Evolutionary conservation across 2,113 vertebrate genomes (phyloP).

Genomic region (Ramphastos sulfuratus): DNA sequence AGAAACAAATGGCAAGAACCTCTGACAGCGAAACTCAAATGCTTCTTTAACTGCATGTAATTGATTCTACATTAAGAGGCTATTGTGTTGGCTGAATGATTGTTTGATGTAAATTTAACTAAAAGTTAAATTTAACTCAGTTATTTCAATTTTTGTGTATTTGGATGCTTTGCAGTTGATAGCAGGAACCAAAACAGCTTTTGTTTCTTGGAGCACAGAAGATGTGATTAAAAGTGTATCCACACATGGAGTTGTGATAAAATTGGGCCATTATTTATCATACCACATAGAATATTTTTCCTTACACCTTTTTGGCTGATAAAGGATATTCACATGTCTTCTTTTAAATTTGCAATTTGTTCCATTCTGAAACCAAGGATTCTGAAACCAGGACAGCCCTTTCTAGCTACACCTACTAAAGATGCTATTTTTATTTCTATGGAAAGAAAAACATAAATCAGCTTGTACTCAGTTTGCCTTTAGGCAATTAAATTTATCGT

Average conservation of each 20-base stretch:
- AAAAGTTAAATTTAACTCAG: neutral
- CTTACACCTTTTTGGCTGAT: neutral
- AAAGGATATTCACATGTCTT: neutral
- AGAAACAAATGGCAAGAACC: neutral
- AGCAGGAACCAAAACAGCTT: neutral
- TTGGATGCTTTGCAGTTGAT: constrained; percentile 4
- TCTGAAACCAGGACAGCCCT: neutral
- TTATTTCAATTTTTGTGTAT: neutral
- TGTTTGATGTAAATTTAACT: neutral
- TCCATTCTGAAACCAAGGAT: neutral
- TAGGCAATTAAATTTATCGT: constrained; percentile 65
- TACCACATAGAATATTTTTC: neutral
- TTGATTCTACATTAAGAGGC: neutral
- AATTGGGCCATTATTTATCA: neutral
- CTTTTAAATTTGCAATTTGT: neutral
- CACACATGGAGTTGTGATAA: neutral
- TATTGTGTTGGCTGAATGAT: neutral
- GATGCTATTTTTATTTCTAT: neutral
- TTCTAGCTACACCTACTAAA: neutral
- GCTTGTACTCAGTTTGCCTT: neutral
- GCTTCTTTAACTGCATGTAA: neutral
- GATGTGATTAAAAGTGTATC: neutral
- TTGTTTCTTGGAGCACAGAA: neutral
- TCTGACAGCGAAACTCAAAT: neutral
- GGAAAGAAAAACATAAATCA: neutral